Evolutionary conservation across 1,140 invertebrate genomes (phyloP).

Genomic region (Brachionus sp.): DNA sequence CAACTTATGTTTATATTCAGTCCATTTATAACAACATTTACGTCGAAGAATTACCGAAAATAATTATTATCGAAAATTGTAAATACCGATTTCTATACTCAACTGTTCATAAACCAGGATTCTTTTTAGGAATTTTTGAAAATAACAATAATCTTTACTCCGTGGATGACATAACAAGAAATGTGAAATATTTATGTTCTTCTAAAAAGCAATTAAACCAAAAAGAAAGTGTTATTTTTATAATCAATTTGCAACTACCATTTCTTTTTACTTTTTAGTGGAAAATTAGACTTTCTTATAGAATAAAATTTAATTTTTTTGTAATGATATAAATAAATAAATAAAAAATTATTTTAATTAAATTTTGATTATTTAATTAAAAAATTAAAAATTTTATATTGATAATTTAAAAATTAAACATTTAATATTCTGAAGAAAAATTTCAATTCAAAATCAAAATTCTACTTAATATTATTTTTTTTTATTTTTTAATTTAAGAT

Average conservation of each 20-base stretch:
- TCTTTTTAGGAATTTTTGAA: conserved; percentile 4
- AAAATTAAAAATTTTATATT: not conserved
- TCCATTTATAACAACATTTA: not conserved
- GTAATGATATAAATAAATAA: not conserved
- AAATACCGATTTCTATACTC: not conserved
- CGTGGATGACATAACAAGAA: not conserved
- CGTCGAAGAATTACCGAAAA: not conserved
- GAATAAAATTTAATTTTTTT: not conserved
- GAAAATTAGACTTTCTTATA: not conserved
- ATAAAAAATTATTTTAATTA: not conserved
- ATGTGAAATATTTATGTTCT: not conserved
- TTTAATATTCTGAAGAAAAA: not conserved
- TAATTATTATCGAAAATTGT: too few relatives aligned
- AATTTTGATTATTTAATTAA: not conserved
- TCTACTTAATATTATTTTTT: not conserved
- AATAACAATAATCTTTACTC: not conserved
- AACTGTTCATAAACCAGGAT: not conserved
- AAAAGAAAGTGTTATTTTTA: not conserved
- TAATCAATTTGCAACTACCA: not conserved
- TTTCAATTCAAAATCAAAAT: not conserved
- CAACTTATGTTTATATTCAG: not conserved
- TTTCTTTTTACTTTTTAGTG: not conserved
- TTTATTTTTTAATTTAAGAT: not conserved
- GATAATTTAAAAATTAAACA: not conserved
- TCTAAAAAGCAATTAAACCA: not conserved